Evolutionary conservation across 2,113 vertebrate species (phyloP).

Genomic region (Acrocephalus arundinaceus): DNA sequence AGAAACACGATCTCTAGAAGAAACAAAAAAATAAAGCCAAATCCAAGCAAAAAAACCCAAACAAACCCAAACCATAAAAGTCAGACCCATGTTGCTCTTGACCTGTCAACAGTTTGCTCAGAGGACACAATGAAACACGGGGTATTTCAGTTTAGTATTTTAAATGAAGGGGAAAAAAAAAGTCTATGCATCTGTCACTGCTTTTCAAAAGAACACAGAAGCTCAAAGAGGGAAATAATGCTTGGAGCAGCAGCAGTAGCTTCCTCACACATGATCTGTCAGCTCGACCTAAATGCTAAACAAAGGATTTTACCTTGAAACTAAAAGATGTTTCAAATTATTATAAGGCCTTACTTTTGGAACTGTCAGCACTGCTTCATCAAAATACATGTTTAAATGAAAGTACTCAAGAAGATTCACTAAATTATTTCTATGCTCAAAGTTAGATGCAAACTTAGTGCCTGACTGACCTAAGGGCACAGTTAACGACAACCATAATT

Average conservation of each 20-base stretch:
- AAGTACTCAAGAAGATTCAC: not conserved
- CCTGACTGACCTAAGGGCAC: constrained; percentile 31
- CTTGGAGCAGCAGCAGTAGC: not conserved
- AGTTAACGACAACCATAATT: constrained; percentile 10
- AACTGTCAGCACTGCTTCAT: not conserved
- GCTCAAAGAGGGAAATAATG: not conserved
- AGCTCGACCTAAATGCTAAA: not conserved
- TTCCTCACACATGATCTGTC: not conserved
- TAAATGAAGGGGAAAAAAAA: not conserved
- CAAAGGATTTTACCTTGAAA: not conserved
- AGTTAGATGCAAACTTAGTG: not conserved
- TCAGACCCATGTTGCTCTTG: not conserved
- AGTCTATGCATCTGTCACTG: not conserved
- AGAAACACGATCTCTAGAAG: not conserved
- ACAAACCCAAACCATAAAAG: not conserved
- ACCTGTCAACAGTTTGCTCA: not conserved
- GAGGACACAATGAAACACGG: not conserved
- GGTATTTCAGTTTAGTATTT: not conserved
- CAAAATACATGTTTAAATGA: not conserved
- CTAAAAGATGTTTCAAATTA: too few relatives aligned
- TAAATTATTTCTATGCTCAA: not conserved
- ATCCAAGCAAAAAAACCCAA: not conserved
- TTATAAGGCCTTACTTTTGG: not conserved
- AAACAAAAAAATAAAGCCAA: not conserved
- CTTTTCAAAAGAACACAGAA: not conserved